Base-by-base conservation (phyloP, 2,888 invertebrate species). In the Erebia epiphron region DNA sequence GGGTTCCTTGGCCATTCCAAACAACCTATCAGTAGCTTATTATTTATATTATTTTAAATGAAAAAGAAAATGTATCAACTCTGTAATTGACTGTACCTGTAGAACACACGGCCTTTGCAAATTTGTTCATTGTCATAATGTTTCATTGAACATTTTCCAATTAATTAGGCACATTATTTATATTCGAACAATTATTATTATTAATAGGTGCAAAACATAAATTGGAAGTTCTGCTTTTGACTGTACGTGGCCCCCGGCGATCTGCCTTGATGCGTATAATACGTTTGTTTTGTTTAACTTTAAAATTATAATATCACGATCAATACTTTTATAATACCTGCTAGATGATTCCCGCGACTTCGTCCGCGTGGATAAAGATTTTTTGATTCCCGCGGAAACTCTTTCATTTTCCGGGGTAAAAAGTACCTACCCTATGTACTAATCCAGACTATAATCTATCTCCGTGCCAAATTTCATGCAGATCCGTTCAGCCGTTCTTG, bases 61-160 rank as follows among this genome's bases (percentile, higher is more conserved):
- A 46, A 46, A 46, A 46, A 50, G 2, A 50, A 26, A 16, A 21
- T 11, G 35, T 26, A 58, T 35, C 8, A 18, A 1, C 7, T 18
- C 11, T 62, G 21, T 9, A 11, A 8, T 46, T 21, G 62, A 21
- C 21, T 62, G 62, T 62, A 62, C 60, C 52, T 16, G 16, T 4
- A 57, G 21, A 46, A 46, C 46, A 46, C 46, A 46, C 46, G 8
- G 49, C 62, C 41, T 62, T 46, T 49, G 46, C 21, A 18, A 49
- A 46, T 21, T 52, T 10, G 61, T 18, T 46, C 46, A 49, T 49
- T 62, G 46, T 49, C 49, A 62, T 46, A 46, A 21, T 21, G 21
- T 62, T 62, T 49, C 21, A 49, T 61, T 46, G 46, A 46, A 49
- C 46, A 46, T 62, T 62, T 62, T 49, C 62, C 62, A 21, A 49